Conservation (phyloP, 2,888 invertebrate genomes). For the Phortica okadai region DNA sequence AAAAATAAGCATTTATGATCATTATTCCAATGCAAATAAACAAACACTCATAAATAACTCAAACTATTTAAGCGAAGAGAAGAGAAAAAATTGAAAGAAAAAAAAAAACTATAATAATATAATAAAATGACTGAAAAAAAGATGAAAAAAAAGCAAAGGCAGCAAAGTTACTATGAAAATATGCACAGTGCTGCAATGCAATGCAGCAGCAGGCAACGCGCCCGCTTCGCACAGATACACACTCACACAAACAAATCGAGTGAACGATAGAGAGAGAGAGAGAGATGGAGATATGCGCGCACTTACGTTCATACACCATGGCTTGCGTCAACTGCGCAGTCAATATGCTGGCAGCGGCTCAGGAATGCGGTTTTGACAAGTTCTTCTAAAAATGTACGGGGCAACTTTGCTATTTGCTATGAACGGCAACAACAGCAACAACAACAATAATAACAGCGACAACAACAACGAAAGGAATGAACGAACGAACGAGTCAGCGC, state of each 20-base stretch:
- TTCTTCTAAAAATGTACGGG: constrained; percentile 75
- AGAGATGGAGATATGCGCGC: constrained; percentile 13
- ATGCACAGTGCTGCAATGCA: constrained; percentile 30
- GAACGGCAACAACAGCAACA: constrained; percentile 54
- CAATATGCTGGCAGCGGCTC: constrained; percentile 49
- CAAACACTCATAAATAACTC: constrained; percentile 71
- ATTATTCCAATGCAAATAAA: constrained; percentile 70
- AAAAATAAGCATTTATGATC: constrained; percentile 57
- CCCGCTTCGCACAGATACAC: constrained; percentile 46
- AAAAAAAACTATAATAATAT: constrained; percentile 59
- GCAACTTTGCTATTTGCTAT: constrained; percentile 73
- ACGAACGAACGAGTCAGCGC: constrained; percentile 33
- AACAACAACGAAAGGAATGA: constrained; percentile 36
- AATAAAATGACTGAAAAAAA: constrained; percentile 29
- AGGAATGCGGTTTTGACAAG: constrained; percentile 76
- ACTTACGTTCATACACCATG: not conserved
- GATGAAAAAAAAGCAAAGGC: constrained; percentile 58
- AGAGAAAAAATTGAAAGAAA: constrained; percentile 8
- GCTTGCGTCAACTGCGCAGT: constrained; percentile 52
- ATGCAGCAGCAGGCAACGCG: constrained; percentile 10
- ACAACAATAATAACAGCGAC: constrained; percentile 39
- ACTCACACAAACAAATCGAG: constrained; percentile 36
- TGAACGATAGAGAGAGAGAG: not conserved
- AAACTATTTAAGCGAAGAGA: constrained; percentile 31
- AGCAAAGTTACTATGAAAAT: constrained; percentile 43